phyloP scores from a whole-genome alignment of 2,888 invertebrate genomes.

The Scotopteryx bipunctaria region DNA sequence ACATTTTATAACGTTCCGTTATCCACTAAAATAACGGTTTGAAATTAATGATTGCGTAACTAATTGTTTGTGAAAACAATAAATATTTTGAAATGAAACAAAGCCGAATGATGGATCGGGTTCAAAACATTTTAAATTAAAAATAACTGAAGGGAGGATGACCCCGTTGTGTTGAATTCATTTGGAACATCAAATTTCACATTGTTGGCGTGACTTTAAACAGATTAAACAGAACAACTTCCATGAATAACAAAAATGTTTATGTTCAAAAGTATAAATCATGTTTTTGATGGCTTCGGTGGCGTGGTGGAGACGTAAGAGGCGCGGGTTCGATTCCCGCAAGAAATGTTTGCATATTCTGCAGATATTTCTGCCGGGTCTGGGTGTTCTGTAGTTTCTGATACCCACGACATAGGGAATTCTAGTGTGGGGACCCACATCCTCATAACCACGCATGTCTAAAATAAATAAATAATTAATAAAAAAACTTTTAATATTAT shows the following conservation, averaged over 20 bases:
- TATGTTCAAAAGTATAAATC: background rate
- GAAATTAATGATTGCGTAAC: conserved; percentile 14
- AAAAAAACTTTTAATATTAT: no score
- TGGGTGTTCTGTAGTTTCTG: no score
- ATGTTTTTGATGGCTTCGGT: no score
- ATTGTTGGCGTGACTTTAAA: conserved; percentile 3
- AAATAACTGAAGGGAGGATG: conserved; percentile 43
- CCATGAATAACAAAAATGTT: no score
- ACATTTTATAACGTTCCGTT: background rate
- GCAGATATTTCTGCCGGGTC: no score
- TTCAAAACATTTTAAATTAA: conserved; percentile 55
- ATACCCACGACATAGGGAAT: no score
- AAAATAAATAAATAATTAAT: no score
- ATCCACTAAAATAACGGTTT: conserved; percentile 8
- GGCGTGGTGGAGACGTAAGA: no score
- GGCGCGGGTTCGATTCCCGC: no score
- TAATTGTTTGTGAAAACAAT: conserved; percentile 35
- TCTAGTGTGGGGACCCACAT: no score
- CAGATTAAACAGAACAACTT: conserved; percentile 9
- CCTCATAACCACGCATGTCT: no score
- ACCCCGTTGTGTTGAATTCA: conserved; percentile 18
- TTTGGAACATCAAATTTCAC: conserved; percentile 25
- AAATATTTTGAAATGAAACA: conserved; percentile 40
- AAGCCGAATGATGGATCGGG: conserved; percentile 46
- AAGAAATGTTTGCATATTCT: no score